Conservation (phyloP, 2,797 vertebrate genomes). For the Agapornis canus region DNA sequence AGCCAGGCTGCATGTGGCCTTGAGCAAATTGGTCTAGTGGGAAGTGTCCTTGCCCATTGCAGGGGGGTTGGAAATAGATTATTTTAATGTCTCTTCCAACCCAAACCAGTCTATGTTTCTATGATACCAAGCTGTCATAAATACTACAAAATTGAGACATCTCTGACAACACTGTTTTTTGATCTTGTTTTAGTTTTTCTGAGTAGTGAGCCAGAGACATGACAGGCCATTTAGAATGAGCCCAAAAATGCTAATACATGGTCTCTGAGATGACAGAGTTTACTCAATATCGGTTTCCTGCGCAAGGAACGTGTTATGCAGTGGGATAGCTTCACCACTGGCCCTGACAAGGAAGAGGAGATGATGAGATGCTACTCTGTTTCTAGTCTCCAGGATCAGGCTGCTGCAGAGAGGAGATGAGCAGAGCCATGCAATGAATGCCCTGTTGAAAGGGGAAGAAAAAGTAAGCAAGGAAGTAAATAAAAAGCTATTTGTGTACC, state of each 20-base stretch:
- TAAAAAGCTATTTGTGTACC: not conserved
- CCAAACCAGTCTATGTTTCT: not conserved
- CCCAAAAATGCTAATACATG: not conserved
- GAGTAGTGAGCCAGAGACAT: not conserved
- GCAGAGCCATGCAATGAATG: accelerated
- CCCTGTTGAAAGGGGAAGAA: accelerated
- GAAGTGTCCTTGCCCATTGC: not conserved
- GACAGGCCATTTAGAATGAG: not conserved
- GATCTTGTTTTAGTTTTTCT: not conserved
- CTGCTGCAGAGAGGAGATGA: not conserved
- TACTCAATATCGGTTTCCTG: not conserved
- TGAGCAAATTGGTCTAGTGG: not conserved
- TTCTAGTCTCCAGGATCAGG: not conserved
- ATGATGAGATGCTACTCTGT: not conserved
- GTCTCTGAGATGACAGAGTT: not conserved
- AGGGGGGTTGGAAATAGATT: not conserved
- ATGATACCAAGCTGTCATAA: not conserved
- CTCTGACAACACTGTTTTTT: not conserved
- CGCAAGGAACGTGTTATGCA: not conserved
- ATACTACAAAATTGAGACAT: not conserved
- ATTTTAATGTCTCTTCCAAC: not conserved
- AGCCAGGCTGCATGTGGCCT: not conserved
- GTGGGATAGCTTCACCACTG: not conserved
- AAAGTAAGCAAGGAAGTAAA: not conserved
- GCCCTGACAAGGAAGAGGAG: not conserved